Base-by-base conservation (phyloP, 1,140 invertebrate genomes). In the Macrobrachium rosenbergii region DNA sequence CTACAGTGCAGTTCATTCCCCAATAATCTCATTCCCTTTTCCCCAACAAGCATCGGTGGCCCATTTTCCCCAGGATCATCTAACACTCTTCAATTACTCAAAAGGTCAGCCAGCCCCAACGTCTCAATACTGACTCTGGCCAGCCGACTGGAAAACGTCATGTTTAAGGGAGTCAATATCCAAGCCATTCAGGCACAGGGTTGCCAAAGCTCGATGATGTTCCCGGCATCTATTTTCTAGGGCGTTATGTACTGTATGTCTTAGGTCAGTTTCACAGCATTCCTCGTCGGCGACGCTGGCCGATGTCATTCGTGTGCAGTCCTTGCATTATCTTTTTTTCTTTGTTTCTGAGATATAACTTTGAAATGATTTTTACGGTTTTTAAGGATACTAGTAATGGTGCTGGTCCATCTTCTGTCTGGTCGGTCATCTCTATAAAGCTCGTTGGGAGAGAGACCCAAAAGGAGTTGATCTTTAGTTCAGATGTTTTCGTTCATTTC, bases 131-230 rank as follows among this genome's bases (percentile, higher is more conserved):
- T 43, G 45, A 19, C 14, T 11, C 10, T 19, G 28, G 21, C 11
- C 82, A 83, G 82, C 82, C 69, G 43, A 59, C 52, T 72, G 82
- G 82, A 83, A 83, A 83, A 83, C 82, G 76, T 83, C 58, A 76
- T 83, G 72, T 83, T 83, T 64, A 52, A 37, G 43, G 72, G 21
- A 83, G 82, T 83, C 82, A 83, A 83, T 83, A 83, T 83, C 72
- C 82, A 19, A 23, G 82, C 82, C 72, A 83, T 83, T 83, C 69
- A 63, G 82, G 82, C n/a, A 52, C 62, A 63, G 23, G 28, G 72
- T 75, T 75, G 82, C 69, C 58, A 73, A 14, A 63, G 67, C 11
- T 63, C 12, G 37, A 28, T 11, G 23, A 14, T 10, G 43, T 17
- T 14, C 6, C 11, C 5, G 19, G 12, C 21, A 6, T 12, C 76